Evolutionary conservation across 2,888 invertebrate species (phyloP), one percentile per base, ranked within the genome.

Genomic region (Sinhomidia bicolor): DNA sequence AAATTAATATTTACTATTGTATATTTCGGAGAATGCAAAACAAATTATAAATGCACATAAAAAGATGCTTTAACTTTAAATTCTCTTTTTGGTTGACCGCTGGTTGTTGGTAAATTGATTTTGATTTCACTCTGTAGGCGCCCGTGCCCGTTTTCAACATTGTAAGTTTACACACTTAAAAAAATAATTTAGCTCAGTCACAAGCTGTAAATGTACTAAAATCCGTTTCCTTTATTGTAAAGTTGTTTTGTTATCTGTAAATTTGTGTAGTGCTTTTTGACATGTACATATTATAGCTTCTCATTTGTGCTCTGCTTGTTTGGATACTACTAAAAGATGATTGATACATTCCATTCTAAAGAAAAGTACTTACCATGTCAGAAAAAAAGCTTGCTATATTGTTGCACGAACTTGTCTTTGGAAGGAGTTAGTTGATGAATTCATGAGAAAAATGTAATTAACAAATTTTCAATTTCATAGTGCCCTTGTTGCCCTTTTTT

Each of bases 111-210:
- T 44, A 41, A 82, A 82, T 68, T 82, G 54, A 82, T 65, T 88
- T 78, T 78, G 82, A 82, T 86, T 80, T 88, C 89, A 87, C 90
- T 85, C 85, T 86, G 90, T 90, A 90, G 90, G 86, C 89, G 80
- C 57, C 86, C 78, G 90, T 89, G 81, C 91, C 91, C 62, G 87
- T 90, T 90, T 91, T 91, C 91, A 91, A 91, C 90, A 91, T 91
- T 65, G 91, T 91, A 91, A 91, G 91, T 91, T 89, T 62, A 79
- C 76, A 62, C 84, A 84, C 65, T 82, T 68, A 60, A 44, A 68
- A n/a, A 82, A 82, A 51, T 57, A 62, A 85, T 85, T 85, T 85
- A 85, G 76, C 51, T 85, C 79, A 51, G 68, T 79, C 85, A 79
- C 85, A 51, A 65, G 68, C 79, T 79, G 78, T 79, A 85, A 79